Evolutionary conservation across 2,113 vertebrate species (phyloP).

Genomic region (Hypomesus transpacificus): DNA sequence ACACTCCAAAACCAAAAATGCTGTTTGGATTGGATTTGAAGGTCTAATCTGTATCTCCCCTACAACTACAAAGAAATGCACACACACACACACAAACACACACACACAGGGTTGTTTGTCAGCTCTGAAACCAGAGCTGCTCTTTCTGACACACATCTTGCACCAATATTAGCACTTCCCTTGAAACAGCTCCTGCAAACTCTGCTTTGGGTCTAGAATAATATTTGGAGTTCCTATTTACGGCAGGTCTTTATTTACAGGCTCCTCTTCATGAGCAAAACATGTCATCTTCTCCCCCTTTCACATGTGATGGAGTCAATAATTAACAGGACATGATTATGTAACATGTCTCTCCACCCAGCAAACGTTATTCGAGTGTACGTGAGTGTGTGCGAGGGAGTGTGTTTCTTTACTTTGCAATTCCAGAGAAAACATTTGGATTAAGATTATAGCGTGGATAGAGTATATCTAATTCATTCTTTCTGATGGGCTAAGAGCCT

Average conservation of each 20-base stretch:
- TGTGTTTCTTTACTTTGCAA: conserved; percentile 31
- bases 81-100: conserved; percentile 2
- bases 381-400: conserved; percentile 3
- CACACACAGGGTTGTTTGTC: conserved; percentile 20
- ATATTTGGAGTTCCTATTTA: conserved; percentile 57
- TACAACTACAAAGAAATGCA: background rate
- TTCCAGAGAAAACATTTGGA: conserved; percentile 18
- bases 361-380: conserved; percentile 24
- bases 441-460: too few relatives aligned
- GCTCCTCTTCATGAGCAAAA: conserved; percentile 29
- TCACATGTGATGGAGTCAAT: conserved; percentile 53
- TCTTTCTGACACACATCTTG: conserved; percentile 21
- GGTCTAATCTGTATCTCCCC: too few relatives aligned
- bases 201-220: conserved; percentile 39
- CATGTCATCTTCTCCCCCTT: conserved; percentile 39
- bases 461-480: too few relatives aligned
- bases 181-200: conserved; percentile 36
- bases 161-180: conserved; percentile 38
- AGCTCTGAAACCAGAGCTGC: conserved; percentile 18
- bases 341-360: conserved; percentile 43
- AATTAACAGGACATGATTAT: conserved; percentile 41
- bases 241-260: conserved; percentile 39
- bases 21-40: too few relatives aligned
- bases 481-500: too few relatives aligned
- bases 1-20: background rate